Base-by-base conservation (phyloP, 2,113 vertebrate species). In the Jaculus jaculus region DNA sequence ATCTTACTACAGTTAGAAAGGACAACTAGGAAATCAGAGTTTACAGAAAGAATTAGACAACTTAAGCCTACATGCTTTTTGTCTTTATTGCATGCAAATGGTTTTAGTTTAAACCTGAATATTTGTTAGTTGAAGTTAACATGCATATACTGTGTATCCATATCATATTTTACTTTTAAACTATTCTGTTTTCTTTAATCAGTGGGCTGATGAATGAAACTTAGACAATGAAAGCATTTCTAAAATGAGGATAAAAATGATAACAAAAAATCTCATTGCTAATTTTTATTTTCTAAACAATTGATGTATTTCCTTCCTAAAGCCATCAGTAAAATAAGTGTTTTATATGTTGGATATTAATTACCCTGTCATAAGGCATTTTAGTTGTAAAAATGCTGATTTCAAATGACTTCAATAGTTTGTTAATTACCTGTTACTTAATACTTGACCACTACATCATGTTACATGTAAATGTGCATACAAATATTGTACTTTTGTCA, bases 291-390 rank as follows among this genome's bases (percentile, higher is more conserved):
- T 80, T 94, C 34, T 16, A 39, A 72, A 93, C 66, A 4, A 16
- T 54, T 37, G 16, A 81, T 72, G 9, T 42, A 18, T 69, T 93
- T 91, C 88, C 73, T 90, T 87, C 78, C 54, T 89, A 24, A 96
- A 84, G 37, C 63, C 95, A 54, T 54, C 24, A 81, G 17, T 92
- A 75, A 96, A 5, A 23, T 89, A 34, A 24, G 1, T 74, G 12
- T 95, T 94, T 87, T 94, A 39, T 91, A 39, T 90, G n/a, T 86
- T 81, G 39, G 54, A 18, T 42, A 91, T 88, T 92, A 90, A 87
- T 90, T 88, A 71, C 68, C 34, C 61, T 86, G 17, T 87, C 12
- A 28, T 69, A 75, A 90, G 94, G 34, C 66, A 95, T 90, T 91
- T 84, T 75, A 82, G 79, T 80, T 47, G n/a, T 72, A 88, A 73